Conservation (phyloP, 2,888 invertebrate genomes). For the Exocentrus adspersus region DNA sequence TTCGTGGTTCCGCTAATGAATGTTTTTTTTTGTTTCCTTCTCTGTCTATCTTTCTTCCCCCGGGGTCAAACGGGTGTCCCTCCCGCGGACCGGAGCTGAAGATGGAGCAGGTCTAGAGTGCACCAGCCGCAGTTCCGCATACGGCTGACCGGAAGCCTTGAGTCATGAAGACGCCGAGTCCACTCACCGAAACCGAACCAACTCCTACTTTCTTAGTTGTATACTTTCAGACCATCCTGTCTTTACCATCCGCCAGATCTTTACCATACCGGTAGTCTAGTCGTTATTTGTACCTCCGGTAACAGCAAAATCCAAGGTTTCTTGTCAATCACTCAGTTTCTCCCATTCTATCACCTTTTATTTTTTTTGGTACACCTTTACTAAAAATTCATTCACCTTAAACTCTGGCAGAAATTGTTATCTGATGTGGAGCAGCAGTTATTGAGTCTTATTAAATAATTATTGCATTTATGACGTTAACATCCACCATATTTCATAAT, state of each 20-base stretch:
- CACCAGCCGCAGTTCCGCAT: conserved; percentile 23
- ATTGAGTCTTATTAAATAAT: neutral
- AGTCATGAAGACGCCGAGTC: conserved; percentile 24
- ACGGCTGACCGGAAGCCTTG: conserved; percentile 27
- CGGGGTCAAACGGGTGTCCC: conserved; percentile 30
- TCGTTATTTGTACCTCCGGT: too few relatives aligned
- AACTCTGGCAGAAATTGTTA: too few relatives aligned
- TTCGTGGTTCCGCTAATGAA: conserved; percentile 37
- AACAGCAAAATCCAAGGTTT: too few relatives aligned
- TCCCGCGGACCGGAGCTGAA: conserved; percentile 22
- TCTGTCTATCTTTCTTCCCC: too few relatives aligned
- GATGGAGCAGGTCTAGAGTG: conserved; percentile 26
- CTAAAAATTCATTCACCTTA: too few relatives aligned
- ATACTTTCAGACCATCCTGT: too few relatives aligned
- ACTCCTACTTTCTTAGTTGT: conserved; percentile 15
- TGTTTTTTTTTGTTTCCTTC: too few relatives aligned
- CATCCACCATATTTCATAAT: neutral
- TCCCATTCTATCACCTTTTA: neutral
- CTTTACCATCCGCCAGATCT: too few relatives aligned
- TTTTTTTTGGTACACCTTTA: neutral
- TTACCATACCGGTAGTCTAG: too few relatives aligned
- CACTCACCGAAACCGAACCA: conserved; percentile 18
- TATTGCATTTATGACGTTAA: neutral
- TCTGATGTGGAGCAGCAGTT: too few relatives aligned
- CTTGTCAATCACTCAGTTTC: too few relatives aligned